phyloP scores from a whole-genome alignment of 2,797 vertebrate species.

The Falco berigora region DNA sequence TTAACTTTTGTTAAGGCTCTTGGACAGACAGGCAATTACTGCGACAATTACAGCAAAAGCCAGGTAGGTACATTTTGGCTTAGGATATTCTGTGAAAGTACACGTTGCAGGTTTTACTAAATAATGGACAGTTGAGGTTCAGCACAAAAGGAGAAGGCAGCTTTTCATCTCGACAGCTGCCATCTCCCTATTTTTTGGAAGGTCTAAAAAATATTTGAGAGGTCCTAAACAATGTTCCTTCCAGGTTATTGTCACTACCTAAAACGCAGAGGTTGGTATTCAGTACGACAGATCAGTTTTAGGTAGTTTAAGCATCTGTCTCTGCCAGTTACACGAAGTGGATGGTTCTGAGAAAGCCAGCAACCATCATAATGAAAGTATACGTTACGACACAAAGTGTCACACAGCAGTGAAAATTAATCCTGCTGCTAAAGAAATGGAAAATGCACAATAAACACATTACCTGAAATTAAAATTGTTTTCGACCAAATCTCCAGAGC shows the following conservation, averaged over 20 bases:
- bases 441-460: conserved; percentile 39
- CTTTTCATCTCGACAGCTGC: background rate
- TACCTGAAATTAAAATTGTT: conserved; percentile 52
- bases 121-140: background rate
- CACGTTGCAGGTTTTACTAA: background rate
- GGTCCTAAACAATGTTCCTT: background rate
- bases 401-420: conserved; percentile 19
- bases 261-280: background rate
- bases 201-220: background rate
- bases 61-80: background rate
- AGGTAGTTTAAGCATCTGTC: background rate
- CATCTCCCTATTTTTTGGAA: background rate
- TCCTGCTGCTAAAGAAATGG: conserved; percentile 12
- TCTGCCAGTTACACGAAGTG: background rate
- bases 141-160: background rate
- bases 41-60: background rate
- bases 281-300: conserved; percentile 13
- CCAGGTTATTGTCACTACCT: background rate
- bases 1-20: background rate
- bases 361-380: conserved; percentile 6
- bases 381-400: background rate
- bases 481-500: conserved; percentile 32
- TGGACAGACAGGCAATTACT: background rate
- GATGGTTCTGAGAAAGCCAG: conserved; percentile 23
- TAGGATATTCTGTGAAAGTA: background rate